Evolutionary conservation across 2,888 invertebrate genomes (phyloP).

Genomic region (Agonopterix alstromeriana): DNA sequence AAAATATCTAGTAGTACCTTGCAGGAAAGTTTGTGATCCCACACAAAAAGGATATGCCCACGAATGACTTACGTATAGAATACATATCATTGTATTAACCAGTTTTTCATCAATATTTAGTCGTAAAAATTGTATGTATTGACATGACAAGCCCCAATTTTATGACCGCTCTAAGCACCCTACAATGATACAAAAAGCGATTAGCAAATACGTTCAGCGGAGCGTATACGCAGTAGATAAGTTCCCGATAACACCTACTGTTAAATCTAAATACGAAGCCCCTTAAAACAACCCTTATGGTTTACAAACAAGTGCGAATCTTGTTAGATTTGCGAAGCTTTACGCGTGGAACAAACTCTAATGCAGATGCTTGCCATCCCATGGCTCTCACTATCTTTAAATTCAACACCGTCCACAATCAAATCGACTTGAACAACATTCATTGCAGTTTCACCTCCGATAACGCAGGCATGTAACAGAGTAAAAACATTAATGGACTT

Average conservation of each 20-base stretch:
- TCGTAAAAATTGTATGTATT: neutral
- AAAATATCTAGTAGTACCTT: no score
- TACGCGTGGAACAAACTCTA: slow-evolving; percentile 1
- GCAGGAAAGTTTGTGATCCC: no score
- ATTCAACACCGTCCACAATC: slow-evolving; percentile 15
- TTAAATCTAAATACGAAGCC: no score
- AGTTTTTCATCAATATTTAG: no score
- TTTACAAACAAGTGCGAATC: no score
- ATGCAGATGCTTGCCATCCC: slow-evolving; percentile 21
- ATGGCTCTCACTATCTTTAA: slow-evolving; percentile 5
- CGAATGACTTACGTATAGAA: no score
- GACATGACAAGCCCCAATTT: neutral
- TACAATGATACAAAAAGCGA: slow-evolving; percentile 29
- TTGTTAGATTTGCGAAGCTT: no score
- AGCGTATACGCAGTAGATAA: slow-evolving; percentile 47
- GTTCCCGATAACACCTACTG: slow-evolving; percentile 33
- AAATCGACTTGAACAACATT: slow-evolving; percentile 27
- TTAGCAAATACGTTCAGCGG: slow-evolving; percentile 54
- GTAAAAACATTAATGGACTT: slow-evolving; percentile 54
- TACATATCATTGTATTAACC: no score
- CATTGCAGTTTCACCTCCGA: slow-evolving; percentile 39
- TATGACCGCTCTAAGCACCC: neutral
- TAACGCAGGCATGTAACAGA: slow-evolving; percentile 35
- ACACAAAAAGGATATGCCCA: no score
- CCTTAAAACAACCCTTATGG: no score